These are phyloP conservation scores for Cyclina sinensis DNA, from an alignment of 1,140 invertebrate species.

Conservation along the genomic window DNA sequence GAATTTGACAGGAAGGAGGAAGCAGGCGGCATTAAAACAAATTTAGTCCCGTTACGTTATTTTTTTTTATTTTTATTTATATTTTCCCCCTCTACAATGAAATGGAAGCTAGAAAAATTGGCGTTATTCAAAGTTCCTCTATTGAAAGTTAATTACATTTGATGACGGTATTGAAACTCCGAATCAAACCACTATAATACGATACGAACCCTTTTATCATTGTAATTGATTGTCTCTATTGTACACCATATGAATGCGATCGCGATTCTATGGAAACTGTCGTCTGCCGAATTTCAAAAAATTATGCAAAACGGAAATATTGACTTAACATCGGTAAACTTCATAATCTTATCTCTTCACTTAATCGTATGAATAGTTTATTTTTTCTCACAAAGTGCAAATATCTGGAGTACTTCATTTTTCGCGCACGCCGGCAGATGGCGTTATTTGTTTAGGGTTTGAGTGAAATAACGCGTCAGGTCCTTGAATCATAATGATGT, in stretches of 20 bases:
- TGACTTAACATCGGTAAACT: conserved; percentile 10
- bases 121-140: background rate
- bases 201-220: background rate
- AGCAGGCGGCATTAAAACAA: background rate
- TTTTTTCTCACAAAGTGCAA: background rate
- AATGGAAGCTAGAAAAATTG: background rate
- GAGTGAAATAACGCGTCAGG: background rate
- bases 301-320: conserved; percentile 47
- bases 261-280: background rate
- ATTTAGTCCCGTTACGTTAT: too few relatives aligned
- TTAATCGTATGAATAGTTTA: conserved; percentile 6
- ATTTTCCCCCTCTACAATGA: too few relatives aligned
- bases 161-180: background rate
- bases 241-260: background rate
- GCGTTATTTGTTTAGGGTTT: conserved; percentile 12
- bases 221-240: conserved; percentile 16
- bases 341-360: conserved; percentile 21
- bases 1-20: too few relatives aligned
- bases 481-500: conserved; percentile 21
- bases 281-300: background rate
- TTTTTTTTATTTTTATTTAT: too few relatives aligned
- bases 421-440: conserved; percentile 37
- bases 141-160: conserved; percentile 2
- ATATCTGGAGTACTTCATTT: conserved; percentile 15
- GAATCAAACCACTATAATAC: background rate